Evolutionary conservation across 2,797 vertebrate genomes (phyloP), one percentile per base, ranked within the genome.

Genomic region (Tiaroga cobitis): DNA sequence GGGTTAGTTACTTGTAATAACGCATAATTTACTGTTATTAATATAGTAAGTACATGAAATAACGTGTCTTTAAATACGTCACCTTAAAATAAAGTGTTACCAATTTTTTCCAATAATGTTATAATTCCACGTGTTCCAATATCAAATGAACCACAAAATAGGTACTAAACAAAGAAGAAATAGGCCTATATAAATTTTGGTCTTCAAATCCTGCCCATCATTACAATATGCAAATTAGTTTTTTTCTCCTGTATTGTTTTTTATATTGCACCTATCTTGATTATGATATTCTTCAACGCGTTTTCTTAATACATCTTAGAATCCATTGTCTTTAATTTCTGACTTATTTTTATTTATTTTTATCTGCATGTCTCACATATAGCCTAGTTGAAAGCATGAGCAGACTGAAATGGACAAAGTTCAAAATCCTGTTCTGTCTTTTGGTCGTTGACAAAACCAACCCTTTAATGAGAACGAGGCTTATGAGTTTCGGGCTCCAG

Each of bases 381-480:
- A 54, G 49, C 49, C 16, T 51, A n/a, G 24, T 59, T 18, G 54
- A 26, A 79, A 43, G 51, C 21, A 59, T 41, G 19, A 65, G 43
- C n/a, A 5, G 73, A 80, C 56, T 32, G 18, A 61, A 34, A 49
- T 26, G 61, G 46, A 29, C 32, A 54, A 49, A 65, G 56, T 82
- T 61, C 69, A 59, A 59, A 85, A 76, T 68, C 10, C 29, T 16
- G 54, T 37, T 73, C 56, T 65, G 7, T 43, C 4, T 54, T 41
- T 43, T 37, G 21, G 11, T 54, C 39, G 21, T 73, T 67, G 59
- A 80, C 6, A 79, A 74, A 81, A 83, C 39, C 73, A 78, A 65
- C 43, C 24, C 34, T 76, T 85, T 76, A 76, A 81, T 80, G 46
- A 43, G 19, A 41, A 54, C 26, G 29, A 70, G 56, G 49, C 37